Evolutionary conservation across 2,888 invertebrate species (phyloP).

Genomic region (Tetragnatha montana): DNA sequence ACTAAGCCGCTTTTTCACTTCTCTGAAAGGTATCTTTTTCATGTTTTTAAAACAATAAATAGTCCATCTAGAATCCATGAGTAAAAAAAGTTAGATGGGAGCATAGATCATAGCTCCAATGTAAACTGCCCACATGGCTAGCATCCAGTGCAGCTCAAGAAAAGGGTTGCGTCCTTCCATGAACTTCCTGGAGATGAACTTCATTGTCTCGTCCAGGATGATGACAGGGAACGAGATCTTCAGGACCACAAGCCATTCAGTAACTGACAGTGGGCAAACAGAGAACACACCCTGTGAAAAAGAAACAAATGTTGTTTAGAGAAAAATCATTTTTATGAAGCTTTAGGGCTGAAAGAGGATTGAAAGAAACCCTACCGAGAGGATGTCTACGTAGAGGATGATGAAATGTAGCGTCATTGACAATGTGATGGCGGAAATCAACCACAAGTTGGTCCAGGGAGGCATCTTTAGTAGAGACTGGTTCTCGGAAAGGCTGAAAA

Average conservation of each 20-base stretch:
- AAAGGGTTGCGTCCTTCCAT: constrained; percentile 89
- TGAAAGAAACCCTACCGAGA: constrained; percentile 86
- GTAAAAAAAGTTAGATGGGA: constrained; percentile 72
- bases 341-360: not conserved
- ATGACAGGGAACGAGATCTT: constrained; percentile 99
- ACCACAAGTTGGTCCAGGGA: constrained; percentile 99
- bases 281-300: constrained; percentile 95
- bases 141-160: constrained; percentile 83
- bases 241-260: constrained; percentile 99
- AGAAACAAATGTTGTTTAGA: not conserved
- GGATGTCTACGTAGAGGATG: constrained; percentile 98
- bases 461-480: constrained; percentile 99
- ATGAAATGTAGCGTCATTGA: constrained; percentile 99
- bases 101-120: constrained; percentile 85
- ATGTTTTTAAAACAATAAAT: too few relatives aligned
- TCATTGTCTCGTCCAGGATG: constrained; percentile 98
- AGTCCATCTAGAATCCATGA: constrained; percentile 12
- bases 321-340: not conserved
- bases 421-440: constrained; percentile 97
- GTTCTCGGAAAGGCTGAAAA: constrained; percentile 96
- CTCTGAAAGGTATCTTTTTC: too few relatives aligned
- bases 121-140: constrained; percentile 97
- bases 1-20: too few relatives aligned
- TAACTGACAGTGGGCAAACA: constrained; percentile 94
- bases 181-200: constrained; percentile 99